phyloP scores from a whole-genome alignment of 2,113 vertebrate species.

The Lepidothrix coronata region DNA sequence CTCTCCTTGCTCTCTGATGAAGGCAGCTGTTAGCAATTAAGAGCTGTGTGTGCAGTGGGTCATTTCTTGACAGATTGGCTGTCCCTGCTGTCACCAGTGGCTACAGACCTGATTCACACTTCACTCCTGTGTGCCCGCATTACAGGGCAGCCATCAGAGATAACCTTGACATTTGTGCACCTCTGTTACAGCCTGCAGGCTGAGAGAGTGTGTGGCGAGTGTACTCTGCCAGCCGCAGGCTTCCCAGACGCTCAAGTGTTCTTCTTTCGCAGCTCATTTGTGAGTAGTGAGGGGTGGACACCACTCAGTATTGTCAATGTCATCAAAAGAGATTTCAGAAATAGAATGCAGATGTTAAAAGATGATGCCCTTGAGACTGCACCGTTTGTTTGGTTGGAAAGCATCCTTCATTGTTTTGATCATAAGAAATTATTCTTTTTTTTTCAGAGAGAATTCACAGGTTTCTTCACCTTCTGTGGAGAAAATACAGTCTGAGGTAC shows the following conservation, averaged over 20 bases:
- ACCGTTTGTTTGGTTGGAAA: not conserved
- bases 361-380: not conserved
- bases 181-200: not conserved
- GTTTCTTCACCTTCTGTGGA: not conserved
- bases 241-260: not conserved
- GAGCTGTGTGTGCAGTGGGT: not conserved
- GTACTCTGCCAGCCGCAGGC: not conserved
- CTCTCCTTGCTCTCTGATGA: not conserved
- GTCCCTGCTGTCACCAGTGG: not conserved
- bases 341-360: not conserved
- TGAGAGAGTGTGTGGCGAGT: not conserved
- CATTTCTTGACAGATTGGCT: not conserved
- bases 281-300: not conserved
- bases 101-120: not conserved
- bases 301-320: not conserved
- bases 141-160: not conserved
- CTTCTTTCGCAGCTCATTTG: not conserved
- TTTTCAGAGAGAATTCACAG: not conserved
- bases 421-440: not conserved
- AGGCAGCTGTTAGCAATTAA: not conserved
- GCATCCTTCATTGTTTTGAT: not conserved
- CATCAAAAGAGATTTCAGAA: not conserved
- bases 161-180: not conserved
- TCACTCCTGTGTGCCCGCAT: not conserved
- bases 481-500: not conserved